These are phyloP conservation scores for Protosalanx chinensis DNA, from an alignment of 2,797 vertebrate species.

Conservation along the genomic window DNA sequence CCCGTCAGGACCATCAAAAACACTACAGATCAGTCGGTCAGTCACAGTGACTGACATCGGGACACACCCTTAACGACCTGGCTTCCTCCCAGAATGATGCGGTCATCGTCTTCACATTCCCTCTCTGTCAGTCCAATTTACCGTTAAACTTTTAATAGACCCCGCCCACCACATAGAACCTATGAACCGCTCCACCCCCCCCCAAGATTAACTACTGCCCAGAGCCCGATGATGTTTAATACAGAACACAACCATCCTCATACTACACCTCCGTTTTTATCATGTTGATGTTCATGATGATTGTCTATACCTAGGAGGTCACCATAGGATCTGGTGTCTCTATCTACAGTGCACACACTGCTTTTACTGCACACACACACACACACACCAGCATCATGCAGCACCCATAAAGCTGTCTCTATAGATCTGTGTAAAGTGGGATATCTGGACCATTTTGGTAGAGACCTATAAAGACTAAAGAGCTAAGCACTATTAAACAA, in stretches of 20 bases:
- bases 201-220: no score
- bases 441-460: background rate
- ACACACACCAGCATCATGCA: background rate
- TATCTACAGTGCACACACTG: background rate
- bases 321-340: no score
- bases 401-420: background rate
- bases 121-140: conserved; percentile 5
- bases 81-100: conserved; percentile 11
- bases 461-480: background rate
- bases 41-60: background rate
- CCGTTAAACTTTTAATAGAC: conserved; percentile 1
- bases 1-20: background rate
- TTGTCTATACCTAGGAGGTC: no score
- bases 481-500: background rate
- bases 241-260: no score
- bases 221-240: no score
- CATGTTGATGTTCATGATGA: no score
- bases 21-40: background rate
- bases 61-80: conserved; percentile 10
- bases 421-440: background rate
- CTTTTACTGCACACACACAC: background rate
- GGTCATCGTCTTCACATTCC: conserved; percentile 18
- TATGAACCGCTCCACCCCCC: no score
- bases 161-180: background rate
- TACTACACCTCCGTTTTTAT: no score